Percentiles rank a stretch among this genome's conserved stretches.
phyloP scores from a whole-genome alignment of 2,797 vertebrate species.

The Gymnodraco acuticeps region DNA sequence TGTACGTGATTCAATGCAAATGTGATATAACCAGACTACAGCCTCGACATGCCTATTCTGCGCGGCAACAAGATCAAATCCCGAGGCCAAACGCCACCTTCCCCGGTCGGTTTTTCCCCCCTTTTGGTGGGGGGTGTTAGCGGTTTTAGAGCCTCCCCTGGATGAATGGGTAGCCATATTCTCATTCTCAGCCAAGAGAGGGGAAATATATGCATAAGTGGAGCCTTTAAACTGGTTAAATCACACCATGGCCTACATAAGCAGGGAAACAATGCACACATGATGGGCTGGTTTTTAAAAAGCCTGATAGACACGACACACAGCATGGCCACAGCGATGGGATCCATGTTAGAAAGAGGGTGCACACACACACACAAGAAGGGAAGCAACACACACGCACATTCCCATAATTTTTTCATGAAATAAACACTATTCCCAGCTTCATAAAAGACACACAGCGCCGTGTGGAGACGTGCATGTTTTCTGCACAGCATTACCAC shows the following conservation, averaged over 20 bases:
- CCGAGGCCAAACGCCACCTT: slow-evolving; percentile 73
- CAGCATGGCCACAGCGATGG: slow-evolving; percentile 65
- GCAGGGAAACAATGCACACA: slow-evolving; percentile 59
- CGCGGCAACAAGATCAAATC: slow-evolving; percentile 70
- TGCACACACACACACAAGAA: slow-evolving; percentile 36
- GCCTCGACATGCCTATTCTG: slow-evolving; percentile 47
- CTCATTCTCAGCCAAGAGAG: slow-evolving; percentile 59
- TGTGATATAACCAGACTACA: not conserved
- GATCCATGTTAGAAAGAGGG: slow-evolving; percentile 74
- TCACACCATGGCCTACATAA: slow-evolving; percentile 51
- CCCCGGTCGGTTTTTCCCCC: slow-evolving; percentile 44
- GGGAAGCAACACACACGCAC: slow-evolving; percentile 36
- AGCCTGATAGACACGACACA: slow-evolving; percentile 43
- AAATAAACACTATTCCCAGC: slow-evolving; percentile 65
- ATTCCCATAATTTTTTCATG: slow-evolving; percentile 68
- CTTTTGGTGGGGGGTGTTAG: slow-evolving; percentile 50
- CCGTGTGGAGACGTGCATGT: slow-evolving; percentile 72
- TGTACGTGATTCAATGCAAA: not conserved
- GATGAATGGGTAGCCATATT: slow-evolving; percentile 89
- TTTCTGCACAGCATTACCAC: slow-evolving; percentile 46
- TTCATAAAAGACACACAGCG: slow-evolving; percentile 55
- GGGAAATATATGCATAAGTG: slow-evolving; percentile 31
- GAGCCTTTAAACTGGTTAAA: slow-evolving; percentile 41
- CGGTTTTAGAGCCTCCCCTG: slow-evolving; percentile 68
- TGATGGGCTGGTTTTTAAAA: slow-evolving; percentile 23